Evolutionary conservation across 2,888 invertebrate genomes (phyloP).

Genomic region (Drosophila rubida): DNA sequence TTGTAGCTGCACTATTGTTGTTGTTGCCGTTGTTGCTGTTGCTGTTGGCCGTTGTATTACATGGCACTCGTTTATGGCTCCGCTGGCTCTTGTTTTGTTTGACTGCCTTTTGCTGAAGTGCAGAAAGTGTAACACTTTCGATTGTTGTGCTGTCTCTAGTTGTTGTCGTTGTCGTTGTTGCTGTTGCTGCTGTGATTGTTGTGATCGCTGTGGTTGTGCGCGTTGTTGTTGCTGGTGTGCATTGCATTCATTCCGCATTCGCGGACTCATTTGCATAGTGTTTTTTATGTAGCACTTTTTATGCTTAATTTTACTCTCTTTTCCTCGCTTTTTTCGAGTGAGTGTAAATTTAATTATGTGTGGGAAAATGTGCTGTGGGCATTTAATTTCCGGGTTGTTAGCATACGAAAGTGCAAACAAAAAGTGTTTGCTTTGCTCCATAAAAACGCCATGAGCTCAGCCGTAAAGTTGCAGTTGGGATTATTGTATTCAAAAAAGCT

Average conservation of each 20-base stretch:
- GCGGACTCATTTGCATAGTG: constrained; percentile 77
- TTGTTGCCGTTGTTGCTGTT: constrained; percentile 33
- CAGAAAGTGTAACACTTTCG: constrained; percentile 83
- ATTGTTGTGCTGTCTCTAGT: constrained; percentile 68
- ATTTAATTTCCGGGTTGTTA: constrained; percentile 71
- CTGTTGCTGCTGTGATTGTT: constrained; percentile 28
- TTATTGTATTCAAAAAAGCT: no score
- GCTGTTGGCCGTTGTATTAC: constrained; percentile 67
- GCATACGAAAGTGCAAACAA: constrained; percentile 19
- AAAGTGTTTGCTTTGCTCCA: background rate
- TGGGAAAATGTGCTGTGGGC: constrained; percentile 72
- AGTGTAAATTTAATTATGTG: constrained; percentile 73
- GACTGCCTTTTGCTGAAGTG: constrained; percentile 67
- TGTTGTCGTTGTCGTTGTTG: constrained; percentile 24
- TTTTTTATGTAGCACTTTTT: constrained; percentile 45
- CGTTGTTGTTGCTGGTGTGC: constrained; percentile 38
- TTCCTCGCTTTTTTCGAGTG: constrained; percentile 31
- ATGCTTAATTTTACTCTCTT: constrained; percentile 38
- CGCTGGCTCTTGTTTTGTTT: constrained; percentile 53
- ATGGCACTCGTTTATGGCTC: constrained; percentile 72
- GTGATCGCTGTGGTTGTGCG: constrained; percentile 28
- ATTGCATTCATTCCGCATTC: constrained; percentile 78
- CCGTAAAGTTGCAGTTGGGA: no score
- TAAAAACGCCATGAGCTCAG: no score
- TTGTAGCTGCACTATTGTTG: constrained; percentile 46